Conservation (phyloP, 2,797 vertebrate genomes). For the Ctenopoma multispine region DNA sequence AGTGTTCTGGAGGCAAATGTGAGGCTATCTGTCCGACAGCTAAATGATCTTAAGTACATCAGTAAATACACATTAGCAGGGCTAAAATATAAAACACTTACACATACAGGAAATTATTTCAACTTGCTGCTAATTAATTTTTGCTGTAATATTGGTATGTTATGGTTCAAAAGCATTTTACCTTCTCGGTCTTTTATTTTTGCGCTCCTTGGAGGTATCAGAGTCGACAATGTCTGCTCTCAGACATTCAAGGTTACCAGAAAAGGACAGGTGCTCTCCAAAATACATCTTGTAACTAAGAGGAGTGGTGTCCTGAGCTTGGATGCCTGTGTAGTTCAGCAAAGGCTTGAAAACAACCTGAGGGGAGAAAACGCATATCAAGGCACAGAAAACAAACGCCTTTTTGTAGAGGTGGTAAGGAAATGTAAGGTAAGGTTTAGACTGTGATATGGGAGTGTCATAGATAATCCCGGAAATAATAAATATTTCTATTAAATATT, state of each 20-base stretch:
- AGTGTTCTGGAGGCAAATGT: no score
- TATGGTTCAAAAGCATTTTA: slow-evolving; percentile 55
- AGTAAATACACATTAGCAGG: no score
- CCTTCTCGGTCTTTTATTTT: slow-evolving; percentile 93
- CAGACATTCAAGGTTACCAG: slow-evolving; percentile 96
- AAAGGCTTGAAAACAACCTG: slow-evolving; percentile 98
- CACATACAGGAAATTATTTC: no score
- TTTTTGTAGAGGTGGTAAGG: not conserved
- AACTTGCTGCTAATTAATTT: not conserved
- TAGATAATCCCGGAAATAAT: not conserved
- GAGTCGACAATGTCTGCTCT: slow-evolving; percentile 98
- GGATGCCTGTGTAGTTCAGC: slow-evolving; percentile 94
- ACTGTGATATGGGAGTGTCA: not conserved
- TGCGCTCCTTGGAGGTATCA: slow-evolving; percentile 96
- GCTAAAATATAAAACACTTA: no score
- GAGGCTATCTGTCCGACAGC: no score
- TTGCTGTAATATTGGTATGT: not conserved
- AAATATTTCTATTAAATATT: no score
- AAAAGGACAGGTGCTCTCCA: slow-evolving; percentile 97
- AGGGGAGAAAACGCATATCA: slow-evolving; percentile 11
- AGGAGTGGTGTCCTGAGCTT: slow-evolving; percentile 93
- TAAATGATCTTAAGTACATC: no score
- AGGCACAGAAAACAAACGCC: not conserved
- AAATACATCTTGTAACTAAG: slow-evolving; percentile 99
- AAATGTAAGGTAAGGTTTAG: not conserved